phyloP scores from a whole-genome alignment of 2,113 vertebrate species.

The Chaenocephalus aceratus region DNA sequence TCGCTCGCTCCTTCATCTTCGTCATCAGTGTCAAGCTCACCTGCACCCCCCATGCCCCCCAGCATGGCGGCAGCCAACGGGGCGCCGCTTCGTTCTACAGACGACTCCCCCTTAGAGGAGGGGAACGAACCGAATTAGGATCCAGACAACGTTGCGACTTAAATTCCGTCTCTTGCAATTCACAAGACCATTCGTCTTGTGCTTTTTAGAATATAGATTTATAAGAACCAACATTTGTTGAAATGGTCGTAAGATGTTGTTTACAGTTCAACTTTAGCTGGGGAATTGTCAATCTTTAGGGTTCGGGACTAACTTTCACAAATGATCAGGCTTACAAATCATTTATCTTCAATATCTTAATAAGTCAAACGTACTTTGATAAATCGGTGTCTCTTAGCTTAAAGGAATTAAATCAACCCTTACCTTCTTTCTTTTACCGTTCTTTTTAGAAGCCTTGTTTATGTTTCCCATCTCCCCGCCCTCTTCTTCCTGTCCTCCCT shows the following conservation, averaged over 20 bases:
- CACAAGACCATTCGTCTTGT: background rate
- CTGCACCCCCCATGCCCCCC: constrained; percentile 54
- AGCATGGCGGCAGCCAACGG: constrained; percentile 70
- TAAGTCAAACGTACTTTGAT: background rate
- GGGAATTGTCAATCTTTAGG: background rate
- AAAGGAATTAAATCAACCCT: constrained; percentile 42
- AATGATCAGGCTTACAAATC: background rate
- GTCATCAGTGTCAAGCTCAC: constrained; percentile 74
- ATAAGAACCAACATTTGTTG: background rate
- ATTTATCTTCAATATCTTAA: background rate
- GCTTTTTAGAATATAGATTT: background rate
- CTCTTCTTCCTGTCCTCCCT: constrained; percentile 10
- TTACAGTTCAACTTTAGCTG: background rate
- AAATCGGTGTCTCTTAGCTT: background rate
- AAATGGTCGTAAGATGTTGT: background rate
- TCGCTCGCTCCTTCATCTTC: constrained; percentile 72
- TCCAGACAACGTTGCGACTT: background rate
- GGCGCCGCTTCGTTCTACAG: constrained; percentile 55
- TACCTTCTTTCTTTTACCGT: constrained; percentile 81
- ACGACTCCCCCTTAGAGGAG: constrained; percentile 68
- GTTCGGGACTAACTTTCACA: background rate
- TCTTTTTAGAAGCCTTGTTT: constrained; percentile 82
- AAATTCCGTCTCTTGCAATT: constrained; percentile 6
- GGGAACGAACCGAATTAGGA: constrained; percentile 56
- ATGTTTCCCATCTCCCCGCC: constrained; percentile 82